Percentiles rank a stretch among this genome's conserved stretches.
Evolutionary conservation across 37 sponge, comb jelly and placozoan genomes (phyloP).

Genomic region (Ianthella basta): DNA sequence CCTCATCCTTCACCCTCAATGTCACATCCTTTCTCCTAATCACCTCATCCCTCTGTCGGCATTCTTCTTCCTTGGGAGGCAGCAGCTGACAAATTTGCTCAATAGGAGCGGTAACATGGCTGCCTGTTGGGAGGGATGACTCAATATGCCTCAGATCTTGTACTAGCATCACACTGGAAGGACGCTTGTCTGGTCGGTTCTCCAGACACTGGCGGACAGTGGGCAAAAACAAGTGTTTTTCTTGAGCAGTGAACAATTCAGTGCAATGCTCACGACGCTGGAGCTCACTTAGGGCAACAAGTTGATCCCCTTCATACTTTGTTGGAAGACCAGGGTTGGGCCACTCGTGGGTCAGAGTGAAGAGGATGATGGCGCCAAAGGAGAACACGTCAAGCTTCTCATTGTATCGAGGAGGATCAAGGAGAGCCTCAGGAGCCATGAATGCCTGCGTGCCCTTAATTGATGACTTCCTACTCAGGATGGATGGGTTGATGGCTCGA

Average conservation of each 20-base stretch:
- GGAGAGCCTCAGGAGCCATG: slow-evolving; percentile 14
- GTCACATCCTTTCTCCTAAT: too few relatives aligned
- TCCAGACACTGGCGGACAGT: not conserved
- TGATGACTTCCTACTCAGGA: not conserved
- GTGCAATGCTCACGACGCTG: not conserved
- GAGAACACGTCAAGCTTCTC: slow-evolving; percentile 35
- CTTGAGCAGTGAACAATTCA: not conserved
- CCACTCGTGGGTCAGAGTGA: slow-evolving; percentile 5
- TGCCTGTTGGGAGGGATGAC: too few relatives aligned
- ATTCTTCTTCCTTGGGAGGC: too few relatives aligned
- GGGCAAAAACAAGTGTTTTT: not conserved
- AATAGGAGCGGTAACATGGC: too few relatives aligned
- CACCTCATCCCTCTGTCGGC: too few relatives aligned
- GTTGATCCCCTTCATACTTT: not conserved
- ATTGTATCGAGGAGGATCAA: not conserved
- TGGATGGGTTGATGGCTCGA: not conserved
- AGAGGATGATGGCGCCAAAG: slow-evolving; percentile 12
- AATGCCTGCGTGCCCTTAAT: slow-evolving; percentile 6
- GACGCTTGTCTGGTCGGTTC: not conserved
- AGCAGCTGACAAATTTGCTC: too few relatives aligned
- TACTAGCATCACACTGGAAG: not conserved
- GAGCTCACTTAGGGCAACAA: slow-evolving; percentile 3
- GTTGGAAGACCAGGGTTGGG: not conserved
- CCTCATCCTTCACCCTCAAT: too few relatives aligned
- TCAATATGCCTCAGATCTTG: not conserved